A percentile compares a stretch with the other conserved stretches of the same genome.
These are phyloP conservation scores for Sciurus vulgaris DNA, from an alignment of 2,797 vertebrate genomes.

Conservation along the genomic window DNA sequence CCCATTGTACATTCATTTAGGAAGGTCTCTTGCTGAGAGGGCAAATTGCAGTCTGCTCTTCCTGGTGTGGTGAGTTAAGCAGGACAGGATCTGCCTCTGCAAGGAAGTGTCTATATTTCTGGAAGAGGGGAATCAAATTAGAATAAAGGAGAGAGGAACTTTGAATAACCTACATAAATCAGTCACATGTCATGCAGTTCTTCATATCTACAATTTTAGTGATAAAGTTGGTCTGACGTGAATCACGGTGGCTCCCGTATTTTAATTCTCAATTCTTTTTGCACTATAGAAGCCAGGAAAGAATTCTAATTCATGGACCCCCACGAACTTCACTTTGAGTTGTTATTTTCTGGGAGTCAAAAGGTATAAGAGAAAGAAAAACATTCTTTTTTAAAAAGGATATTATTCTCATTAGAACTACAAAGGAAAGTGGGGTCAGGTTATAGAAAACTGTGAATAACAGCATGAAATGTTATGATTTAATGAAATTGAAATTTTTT, in stretches of 20 bases:
- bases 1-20: not conserved
- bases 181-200: not conserved
- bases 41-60: not conserved
- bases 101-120: not conserved
- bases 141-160: not conserved
- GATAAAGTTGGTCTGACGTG: not conserved
- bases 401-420: constrained; percentile 50
- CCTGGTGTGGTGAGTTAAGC: not conserved
- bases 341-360: not conserved
- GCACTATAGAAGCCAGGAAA: not conserved
- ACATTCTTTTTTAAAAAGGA: not conserved
- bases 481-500: constrained; percentile 40
- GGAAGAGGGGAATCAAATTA: not conserved
- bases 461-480: constrained; percentile 39
- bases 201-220: not conserved
- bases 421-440: not conserved
- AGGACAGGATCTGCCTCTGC: not conserved
- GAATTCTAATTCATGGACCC: not conserved
- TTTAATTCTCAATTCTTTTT: not conserved
- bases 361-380: not conserved
- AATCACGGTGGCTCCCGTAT: not conserved
- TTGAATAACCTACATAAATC: not conserved
- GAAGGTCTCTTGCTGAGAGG: not conserved
- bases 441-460: constrained; percentile 1
- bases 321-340: not conserved